phyloP scores from a whole-genome alignment of 2,888 invertebrate genomes.

The Sminthurinus aureus region DNA sequence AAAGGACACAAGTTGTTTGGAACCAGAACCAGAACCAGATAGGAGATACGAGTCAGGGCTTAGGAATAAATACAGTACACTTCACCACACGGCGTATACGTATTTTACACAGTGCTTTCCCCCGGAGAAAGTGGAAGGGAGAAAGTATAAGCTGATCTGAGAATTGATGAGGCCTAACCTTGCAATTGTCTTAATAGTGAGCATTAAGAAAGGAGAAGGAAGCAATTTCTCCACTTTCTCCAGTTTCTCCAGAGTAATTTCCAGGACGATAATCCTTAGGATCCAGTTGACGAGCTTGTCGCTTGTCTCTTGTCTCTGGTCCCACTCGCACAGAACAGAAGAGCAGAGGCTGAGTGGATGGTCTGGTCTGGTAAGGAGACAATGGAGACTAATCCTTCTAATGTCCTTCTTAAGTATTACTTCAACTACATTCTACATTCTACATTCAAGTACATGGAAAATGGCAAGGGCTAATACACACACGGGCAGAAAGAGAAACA shows the following conservation, averaged over 20 bases:
- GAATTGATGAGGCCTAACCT: slow-evolving; percentile 38
- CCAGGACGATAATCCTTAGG: slow-evolving; percentile 25
- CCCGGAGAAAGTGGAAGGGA: background rate
- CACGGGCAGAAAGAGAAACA: too few relatives aligned
- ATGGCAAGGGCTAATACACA: too few relatives aligned
- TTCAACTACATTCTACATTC: too few relatives aligned
- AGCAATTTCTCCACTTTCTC: slow-evolving; percentile 21
- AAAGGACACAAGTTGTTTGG: too few relatives aligned
- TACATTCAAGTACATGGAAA: too few relatives aligned
- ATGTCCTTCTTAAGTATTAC: slow-evolving; percentile 12
- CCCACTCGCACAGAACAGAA: background rate
- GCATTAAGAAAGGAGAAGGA: slow-evolving; percentile 27
- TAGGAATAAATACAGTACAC: too few relatives aligned
- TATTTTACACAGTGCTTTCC: too few relatives aligned
- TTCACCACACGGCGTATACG: too few relatives aligned
- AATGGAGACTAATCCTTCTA: slow-evolving; percentile 27
- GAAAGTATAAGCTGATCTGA: background rate
- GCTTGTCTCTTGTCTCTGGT: background rate
- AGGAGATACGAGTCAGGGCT: too few relatives aligned
- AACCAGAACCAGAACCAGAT: too few relatives aligned
- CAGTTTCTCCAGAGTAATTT: slow-evolving; percentile 25
- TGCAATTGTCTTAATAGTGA: slow-evolving; percentile 33
- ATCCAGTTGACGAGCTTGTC: slow-evolving; percentile 11
- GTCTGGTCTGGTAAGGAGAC: slow-evolving; percentile 13
- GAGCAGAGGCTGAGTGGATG: background rate